phyloP scores from a whole-genome alignment of 2,888 invertebrate genomes.

The Geotrupes spiniger region DNA sequence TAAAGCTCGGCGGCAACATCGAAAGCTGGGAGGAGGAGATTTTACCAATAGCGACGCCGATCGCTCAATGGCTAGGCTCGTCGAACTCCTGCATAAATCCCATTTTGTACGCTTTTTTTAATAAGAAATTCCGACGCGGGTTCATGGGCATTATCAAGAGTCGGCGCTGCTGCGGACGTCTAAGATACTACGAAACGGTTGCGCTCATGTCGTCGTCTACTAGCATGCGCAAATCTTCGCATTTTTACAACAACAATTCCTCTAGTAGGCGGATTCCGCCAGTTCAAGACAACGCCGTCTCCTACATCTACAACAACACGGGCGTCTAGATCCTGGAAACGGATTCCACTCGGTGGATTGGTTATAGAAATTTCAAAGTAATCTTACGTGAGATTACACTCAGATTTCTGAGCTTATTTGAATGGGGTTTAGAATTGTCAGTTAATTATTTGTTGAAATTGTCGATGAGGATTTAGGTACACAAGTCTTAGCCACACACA shows the following conservation, averaged over 20 bases:
- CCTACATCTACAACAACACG: constrained; percentile 69
- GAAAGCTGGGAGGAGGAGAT: constrained; percentile 77
- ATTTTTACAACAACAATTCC: constrained; percentile 69
- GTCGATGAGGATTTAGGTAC: not conserved
- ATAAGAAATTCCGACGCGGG: constrained; percentile 87
- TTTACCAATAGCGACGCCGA: constrained; percentile 76
- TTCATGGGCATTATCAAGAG: constrained; percentile 86
- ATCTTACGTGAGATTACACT: not conserved
- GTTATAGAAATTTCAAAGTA: constrained; percentile 1
- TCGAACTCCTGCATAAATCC: constrained; percentile 96
- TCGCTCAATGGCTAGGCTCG: constrained; percentile 90
- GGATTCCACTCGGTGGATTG: constrained; percentile 6
- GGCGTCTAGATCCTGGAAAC: constrained; percentile 58
- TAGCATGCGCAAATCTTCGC: constrained; percentile 80
- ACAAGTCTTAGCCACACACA: not conserved
- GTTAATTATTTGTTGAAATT: constrained; percentile 2
- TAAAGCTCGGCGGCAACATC: constrained; percentile 76
- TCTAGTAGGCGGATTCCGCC: constrained; percentile 51
- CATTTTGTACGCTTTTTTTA: constrained; percentile 91
- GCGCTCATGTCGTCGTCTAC: constrained; percentile 83
- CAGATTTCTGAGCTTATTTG: constrained; percentile 1
- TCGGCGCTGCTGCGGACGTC: constrained; percentile 78
- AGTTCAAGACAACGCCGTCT: constrained; percentile 45
- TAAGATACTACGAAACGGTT: constrained; percentile 84
- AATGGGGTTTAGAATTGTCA: constrained; percentile 1